Evolutionary conservation across 1,140 invertebrate species (phyloP).

Genomic region (Chionoecetes opilio): DNA sequence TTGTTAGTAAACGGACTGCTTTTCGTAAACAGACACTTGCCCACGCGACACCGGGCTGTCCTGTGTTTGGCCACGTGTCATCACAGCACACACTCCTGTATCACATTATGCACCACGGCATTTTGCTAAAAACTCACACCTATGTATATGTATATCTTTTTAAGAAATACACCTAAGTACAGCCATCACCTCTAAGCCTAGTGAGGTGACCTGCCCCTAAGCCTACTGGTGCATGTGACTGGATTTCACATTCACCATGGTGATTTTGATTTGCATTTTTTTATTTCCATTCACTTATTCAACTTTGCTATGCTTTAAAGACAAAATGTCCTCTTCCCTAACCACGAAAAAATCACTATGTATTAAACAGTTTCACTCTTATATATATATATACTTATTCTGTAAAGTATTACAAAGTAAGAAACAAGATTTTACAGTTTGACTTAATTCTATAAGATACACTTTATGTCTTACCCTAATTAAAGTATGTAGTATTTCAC

Average conservation of each 20-base stretch:
- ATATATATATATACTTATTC: neutral
- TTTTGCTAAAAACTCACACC: neutral
- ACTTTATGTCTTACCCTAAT: neutral
- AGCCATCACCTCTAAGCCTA: no score
- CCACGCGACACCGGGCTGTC: no score
- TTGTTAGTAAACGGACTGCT: no score
- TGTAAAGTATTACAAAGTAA: neutral
- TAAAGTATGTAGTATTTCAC: no score
- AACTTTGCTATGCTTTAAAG: neutral
- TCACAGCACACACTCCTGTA: neutral
- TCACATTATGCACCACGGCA: neutral
- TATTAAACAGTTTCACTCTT: neutral
- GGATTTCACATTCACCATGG: neutral
- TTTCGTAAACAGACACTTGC: no score
- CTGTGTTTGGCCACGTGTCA: neutral
- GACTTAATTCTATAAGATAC: constrained; percentile 6
- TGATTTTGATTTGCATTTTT: neutral
- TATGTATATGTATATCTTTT: no score
- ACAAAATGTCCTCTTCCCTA: neutral
- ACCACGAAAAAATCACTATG: neutral
- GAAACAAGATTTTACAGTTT: neutral
- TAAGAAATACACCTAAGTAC: no score
- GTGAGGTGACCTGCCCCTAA: neutral
- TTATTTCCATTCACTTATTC: neutral
- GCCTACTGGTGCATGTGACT: neutral